phyloP scores from a whole-genome alignment of 2,797 vertebrate species.

The Scyliorhinus canicula region DNA sequence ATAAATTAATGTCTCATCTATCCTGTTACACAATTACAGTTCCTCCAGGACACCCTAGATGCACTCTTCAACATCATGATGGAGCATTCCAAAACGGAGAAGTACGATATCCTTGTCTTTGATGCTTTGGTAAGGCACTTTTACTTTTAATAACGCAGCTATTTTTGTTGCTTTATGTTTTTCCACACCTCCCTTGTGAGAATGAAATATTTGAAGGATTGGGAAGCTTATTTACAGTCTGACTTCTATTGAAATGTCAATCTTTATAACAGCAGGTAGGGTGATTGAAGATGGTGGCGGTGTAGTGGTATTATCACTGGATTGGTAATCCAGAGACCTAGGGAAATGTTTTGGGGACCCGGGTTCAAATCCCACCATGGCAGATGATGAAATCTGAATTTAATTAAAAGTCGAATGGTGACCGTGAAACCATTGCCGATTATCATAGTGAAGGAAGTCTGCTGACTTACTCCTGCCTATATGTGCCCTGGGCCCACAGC shows the following conservation, averaged over 20 bases:
- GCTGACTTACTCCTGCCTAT: too few species aligned
- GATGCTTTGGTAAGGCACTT: slow-evolving; percentile 80
- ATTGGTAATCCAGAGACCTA: too few species aligned
- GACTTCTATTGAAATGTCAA: not conserved
- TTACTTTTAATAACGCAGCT: not conserved
- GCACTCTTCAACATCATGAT: slow-evolving; percentile 99
- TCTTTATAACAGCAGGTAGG: not conserved
- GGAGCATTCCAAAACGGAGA: slow-evolving; percentile 85
- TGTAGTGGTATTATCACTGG: too few species aligned
- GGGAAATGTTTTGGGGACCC: too few species aligned
- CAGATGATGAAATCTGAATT: too few species aligned
- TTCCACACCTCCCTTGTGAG: not conserved
- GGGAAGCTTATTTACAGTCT: not conserved
- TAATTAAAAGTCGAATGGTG: too few species aligned
- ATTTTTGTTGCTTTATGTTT: too few species aligned
- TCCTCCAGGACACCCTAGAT: slow-evolving; percentile 93
- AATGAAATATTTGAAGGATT: not conserved
- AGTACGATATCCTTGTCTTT: slow-evolving; percentile 95
- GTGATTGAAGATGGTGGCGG: too few species aligned
- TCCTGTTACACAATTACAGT: slow-evolving; percentile 56
- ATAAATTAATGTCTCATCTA: not conserved
- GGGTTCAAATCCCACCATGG: too few species aligned
- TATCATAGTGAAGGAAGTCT: too few species aligned
- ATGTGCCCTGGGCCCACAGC: too few species aligned
- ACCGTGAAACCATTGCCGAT: too few species aligned